A percentile compares a stretch with the other conserved stretches of the same genome.
phyloP scores from a whole-genome alignment of 1,140 invertebrate genomes.

The Potamilus streckersoni region DNA sequence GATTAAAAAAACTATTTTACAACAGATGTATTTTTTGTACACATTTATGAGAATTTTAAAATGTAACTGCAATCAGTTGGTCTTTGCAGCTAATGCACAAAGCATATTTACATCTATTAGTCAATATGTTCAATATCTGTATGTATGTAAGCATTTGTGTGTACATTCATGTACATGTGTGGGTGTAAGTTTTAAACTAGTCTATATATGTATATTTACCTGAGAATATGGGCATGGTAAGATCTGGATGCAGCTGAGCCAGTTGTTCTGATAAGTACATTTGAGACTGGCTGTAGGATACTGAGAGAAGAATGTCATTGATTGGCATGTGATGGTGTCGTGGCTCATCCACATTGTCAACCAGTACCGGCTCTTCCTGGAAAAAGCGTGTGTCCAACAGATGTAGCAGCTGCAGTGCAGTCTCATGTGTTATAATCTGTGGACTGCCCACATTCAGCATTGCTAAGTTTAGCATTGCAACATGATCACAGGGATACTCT shows the following conservation, averaged over 20 bases:
- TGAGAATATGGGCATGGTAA: conserved; percentile 99
- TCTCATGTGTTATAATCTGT: conserved; percentile 89
- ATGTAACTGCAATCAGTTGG: too few relatives aligned
- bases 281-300: conserved; percentile 91
- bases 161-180: too few relatives aligned
- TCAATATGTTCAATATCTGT: too few relatives aligned
- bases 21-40: too few relatives aligned
- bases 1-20: too few relatives aligned
- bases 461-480: conserved; percentile 96
- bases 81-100: too few relatives aligned
- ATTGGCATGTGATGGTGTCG: conserved; percentile 64
- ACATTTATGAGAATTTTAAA: too few relatives aligned
- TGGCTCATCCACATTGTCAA: conserved; percentile 53
- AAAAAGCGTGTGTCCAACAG: conserved; percentile 96
- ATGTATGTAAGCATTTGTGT: too few relatives aligned
- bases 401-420: conserved; percentile 92
- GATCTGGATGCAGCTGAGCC: conserved; percentile 92
- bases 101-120: too few relatives aligned
- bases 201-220: conserved; percentile 72
- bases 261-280: conserved; percentile 91
- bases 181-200: not conserved
- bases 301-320: conserved; percentile 82
- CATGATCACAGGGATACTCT: conserved; percentile 99
- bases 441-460: conserved; percentile 96
- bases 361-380: conserved; percentile 53